These are phyloP conservation scores for Halocynthia aurantium DNA, from an alignment of 23 tunicate genomes.

Conservation along the genomic window DNA sequence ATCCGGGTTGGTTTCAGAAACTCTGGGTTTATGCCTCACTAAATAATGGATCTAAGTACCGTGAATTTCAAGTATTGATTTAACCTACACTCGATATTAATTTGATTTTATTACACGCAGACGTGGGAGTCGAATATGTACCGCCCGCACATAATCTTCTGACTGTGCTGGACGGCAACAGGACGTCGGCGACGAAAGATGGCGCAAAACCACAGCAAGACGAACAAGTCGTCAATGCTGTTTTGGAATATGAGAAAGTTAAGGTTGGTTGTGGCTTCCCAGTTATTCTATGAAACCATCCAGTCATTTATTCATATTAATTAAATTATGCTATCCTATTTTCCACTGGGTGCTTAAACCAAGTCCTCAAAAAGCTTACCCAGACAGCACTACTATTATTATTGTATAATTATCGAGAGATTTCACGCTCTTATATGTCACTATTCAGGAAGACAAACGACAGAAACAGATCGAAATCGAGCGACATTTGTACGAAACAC, in stretches of 20 bases:
- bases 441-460: constrained; percentile 36
- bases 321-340: no score
- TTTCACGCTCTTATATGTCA: neutral
- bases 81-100: neutral
- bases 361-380: no score
- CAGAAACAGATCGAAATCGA: constrained; percentile 50
- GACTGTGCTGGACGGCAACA: constrained; percentile 25
- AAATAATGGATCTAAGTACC: no score
- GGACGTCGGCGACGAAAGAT: neutral
- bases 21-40: no score
- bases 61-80: no score
- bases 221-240: constrained; percentile 7
- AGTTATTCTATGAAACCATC: neutral
- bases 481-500: constrained; percentile 40
- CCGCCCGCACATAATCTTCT: constrained; percentile 76
- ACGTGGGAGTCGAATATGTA: constrained; percentile 63
- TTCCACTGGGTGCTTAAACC: no score
- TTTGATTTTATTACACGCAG: constrained; percentile 14
- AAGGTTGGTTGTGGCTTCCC: constrained; percentile 12
- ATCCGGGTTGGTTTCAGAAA: no score
- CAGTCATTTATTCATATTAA: no score
- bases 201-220: neutral
- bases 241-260: constrained; percentile 6
- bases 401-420: neutral
- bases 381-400: no score